Base-by-base conservation (phyloP, 2,113 vertebrate genomes). In the Promerops cafer region DNA sequence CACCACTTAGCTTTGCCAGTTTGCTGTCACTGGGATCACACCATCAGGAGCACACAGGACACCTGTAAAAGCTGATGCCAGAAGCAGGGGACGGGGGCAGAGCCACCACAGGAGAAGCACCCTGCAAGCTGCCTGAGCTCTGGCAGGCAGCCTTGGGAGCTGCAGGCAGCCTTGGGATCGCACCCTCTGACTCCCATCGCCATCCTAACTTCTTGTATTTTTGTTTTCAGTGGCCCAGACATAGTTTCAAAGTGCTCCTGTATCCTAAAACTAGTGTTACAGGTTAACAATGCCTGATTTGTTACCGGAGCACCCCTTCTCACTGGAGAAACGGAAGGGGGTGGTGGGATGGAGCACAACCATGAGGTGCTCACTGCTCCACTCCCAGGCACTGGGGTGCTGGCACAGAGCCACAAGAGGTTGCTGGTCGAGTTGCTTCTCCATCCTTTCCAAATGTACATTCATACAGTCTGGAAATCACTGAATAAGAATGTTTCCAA, bases 281-380 rank as follows among this genome's bases (percentile, higher is more conserved):
- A 45, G 8, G 66, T 26, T 56, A 80, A 31, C 13, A 9, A 16
- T 30, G 35, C 49, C 69, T 35, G 27, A n/a, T 65, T 28, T 65
- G 50, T 47, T 26, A 10, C 4, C 1, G 76, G 61, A 54, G 16
- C 33, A 54, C 6, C 40, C 28, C 60, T 86, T 35, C 54, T 45
- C 61, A 2, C 40, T 24, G 52, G 56, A 61, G 45, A 50, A 60
- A 45, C 17, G 35, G 39, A 28, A 22, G 5, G 11, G 13, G 12
- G 9, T 30, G 53, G 37, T 49, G 37, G 52, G 57, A 53, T 16
- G 53, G 31, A 70, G n/a, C 3, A 0, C 27, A 30, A 26, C 15
- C 0, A 0, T 33, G 12, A 49, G 0, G 0, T 2, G 59, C 39
- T 50, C 9, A 0, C 33, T 18, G 59, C 44, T 59, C 39, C 49